A percentile compares a stretch with the other conserved stretches of the same genome.
phyloP scores from a whole-genome alignment of 2,797 vertebrate genomes.

The Tenualosa thibaudeaui region DNA sequence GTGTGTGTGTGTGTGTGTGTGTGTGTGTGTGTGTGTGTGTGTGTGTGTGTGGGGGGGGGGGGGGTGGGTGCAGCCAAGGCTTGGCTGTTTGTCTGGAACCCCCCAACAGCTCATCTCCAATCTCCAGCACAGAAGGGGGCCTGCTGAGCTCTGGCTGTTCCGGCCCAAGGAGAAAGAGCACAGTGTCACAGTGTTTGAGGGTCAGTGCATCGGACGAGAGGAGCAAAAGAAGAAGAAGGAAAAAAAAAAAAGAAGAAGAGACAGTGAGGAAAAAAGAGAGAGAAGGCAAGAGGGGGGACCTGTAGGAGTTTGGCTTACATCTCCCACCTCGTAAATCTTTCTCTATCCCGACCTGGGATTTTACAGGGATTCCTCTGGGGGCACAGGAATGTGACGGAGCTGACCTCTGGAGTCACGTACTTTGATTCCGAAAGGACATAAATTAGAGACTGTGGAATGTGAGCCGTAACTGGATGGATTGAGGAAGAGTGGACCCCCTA shows the following conservation, averaged over 20 bases:
- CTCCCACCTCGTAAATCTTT: conserved; percentile 75
- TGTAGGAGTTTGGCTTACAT: conserved; percentile 63
- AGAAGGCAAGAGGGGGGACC: conserved; percentile 61
- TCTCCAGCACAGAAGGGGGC: conserved; percentile 14
- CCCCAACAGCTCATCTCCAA: conserved; percentile 38
- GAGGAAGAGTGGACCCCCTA: conserved; percentile 38
- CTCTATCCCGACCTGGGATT: conserved; percentile 70
- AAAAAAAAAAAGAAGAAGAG: neutral
- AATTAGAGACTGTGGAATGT: conserved; percentile 74
- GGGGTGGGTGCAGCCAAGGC: neutral
- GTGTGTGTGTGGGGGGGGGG: neutral
- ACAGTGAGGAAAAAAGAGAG: conserved; percentile 33
- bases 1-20: neutral
- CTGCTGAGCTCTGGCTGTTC: neutral
- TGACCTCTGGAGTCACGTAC: conserved; percentile 78
- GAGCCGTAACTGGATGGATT: conserved; percentile 56
- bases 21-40: neutral
- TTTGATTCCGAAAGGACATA: conserved; percentile 74
- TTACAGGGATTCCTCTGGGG: conserved; percentile 77
- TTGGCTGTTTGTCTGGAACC: conserved; percentile 43
- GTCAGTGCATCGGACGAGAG: neutral
- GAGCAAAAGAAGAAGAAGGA: too few relatives aligned
- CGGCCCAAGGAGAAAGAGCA: neutral
- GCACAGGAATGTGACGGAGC: conserved; percentile 78
- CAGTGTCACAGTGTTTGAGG: neutral